phyloP scores from a whole-genome alignment of 2,888 invertebrate species.

The Clivina fossor region DNA sequence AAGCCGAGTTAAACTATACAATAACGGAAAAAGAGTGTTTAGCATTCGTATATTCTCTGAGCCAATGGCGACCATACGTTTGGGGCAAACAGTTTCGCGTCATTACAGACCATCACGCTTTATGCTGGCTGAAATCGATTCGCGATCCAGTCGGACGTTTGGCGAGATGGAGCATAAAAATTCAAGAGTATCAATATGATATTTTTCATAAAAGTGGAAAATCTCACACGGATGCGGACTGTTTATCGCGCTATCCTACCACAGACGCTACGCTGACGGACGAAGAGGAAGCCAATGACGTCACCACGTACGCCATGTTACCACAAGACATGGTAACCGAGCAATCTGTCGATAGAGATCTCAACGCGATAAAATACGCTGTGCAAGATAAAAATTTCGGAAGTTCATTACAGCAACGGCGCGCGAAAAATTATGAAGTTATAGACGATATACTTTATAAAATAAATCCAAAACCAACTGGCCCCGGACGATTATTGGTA shows the following conservation, averaged over 20 bases:
- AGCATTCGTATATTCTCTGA: slow-evolving; percentile 8
- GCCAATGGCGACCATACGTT: slow-evolving; percentile 11
- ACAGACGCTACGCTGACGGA: neutral
- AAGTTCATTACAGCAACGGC: slow-evolving; percentile 30
- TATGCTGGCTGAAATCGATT: slow-evolving; percentile 28
- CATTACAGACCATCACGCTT: slow-evolving; percentile 18
- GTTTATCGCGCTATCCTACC: slow-evolving; percentile 17
- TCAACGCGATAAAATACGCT: slow-evolving; percentile 31
- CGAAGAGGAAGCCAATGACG: slow-evolving; percentile 4
- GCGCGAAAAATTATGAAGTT: slow-evolving; percentile 33
- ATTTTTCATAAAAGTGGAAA: slow-evolving; percentile 32
- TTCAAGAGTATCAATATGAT: slow-evolving; percentile 36
- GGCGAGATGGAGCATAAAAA: slow-evolving; percentile 33
- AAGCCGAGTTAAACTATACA: slow-evolving; percentile 32
- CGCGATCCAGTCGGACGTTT: slow-evolving; percentile 27
- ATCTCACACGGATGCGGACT: slow-evolving; percentile 29
- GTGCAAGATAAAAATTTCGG: slow-evolving; percentile 26
- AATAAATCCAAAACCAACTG: neutral
- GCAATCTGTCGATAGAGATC: slow-evolving; percentile 31
- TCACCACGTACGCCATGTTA: slow-evolving; percentile 13
- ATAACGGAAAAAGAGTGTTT: slow-evolving; percentile 33
- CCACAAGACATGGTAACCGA: slow-evolving; percentile 26
- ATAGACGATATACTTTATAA: slow-evolving; percentile 6
- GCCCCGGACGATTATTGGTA: neutral
- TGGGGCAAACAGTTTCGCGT: slow-evolving; percentile 13